Conservation (phyloP, 2,888 invertebrate species). For the Gonocerus acuteangulatus region DNA sequence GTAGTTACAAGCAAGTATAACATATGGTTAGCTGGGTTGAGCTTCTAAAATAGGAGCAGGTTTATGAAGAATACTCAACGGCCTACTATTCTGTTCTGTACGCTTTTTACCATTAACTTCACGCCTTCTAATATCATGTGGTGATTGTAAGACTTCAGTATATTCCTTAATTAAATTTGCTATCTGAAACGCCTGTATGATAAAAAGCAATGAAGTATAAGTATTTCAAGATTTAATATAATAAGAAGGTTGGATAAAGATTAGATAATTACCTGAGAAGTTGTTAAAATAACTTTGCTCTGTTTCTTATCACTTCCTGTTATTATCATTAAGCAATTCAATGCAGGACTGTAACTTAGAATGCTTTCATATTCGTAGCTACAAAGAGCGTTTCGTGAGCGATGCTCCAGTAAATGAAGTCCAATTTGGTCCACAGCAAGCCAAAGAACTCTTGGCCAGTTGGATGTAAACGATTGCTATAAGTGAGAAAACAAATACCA, state of each 20-base stretch:
- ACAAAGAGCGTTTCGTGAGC: conserved; percentile 78
- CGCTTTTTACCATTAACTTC: conserved; percentile 39
- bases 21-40: conserved; percentile 35
- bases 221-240: too few species aligned
- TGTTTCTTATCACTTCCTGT: conserved; percentile 85
- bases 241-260: not conserved
- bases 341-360: conserved; percentile 82
- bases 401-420: conserved; percentile 79
- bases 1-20: not conserved
- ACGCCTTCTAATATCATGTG: conserved; percentile 40
- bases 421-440: conserved; percentile 88
- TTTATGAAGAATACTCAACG: conserved; percentile 49
- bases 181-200: conserved; percentile 79
- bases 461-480: conserved; percentile 91
- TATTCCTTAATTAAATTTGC: conserved; percentile 87
- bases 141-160: conserved; percentile 56
- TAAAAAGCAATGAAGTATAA: conserved; percentile 4
- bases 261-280: conserved; percentile 58
- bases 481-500: conserved; percentile 38
- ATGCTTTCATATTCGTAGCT: conserved; percentile 86
- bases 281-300: conserved; percentile 87
- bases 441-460: conserved; percentile 90
- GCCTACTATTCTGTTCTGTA: conserved; percentile 42
- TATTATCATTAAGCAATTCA: conserved; percentile 87
- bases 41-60: conserved; percentile 54